Evolutionary conservation across 2,113 vertebrate genomes (phyloP).

Genomic region (Serinus canaria): DNA sequence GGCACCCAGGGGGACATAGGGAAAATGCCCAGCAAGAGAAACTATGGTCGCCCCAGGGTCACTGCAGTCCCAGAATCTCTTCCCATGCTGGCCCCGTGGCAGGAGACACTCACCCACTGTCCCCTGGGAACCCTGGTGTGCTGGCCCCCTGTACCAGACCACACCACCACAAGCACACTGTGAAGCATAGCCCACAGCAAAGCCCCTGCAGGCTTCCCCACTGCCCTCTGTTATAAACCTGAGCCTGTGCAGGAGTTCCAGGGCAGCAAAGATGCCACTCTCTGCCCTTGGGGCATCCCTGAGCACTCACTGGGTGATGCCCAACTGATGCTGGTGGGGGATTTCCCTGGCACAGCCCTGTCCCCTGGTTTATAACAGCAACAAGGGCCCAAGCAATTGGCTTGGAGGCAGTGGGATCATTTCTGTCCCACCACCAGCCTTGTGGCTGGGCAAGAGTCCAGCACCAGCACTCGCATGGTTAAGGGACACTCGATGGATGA

Average conservation of each 20-base stretch:
- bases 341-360: neutral
- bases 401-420: neutral
- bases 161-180: neutral
- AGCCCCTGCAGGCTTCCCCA: neutral
- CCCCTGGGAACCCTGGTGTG: neutral
- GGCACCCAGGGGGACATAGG: neutral
- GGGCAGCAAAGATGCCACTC: neutral
- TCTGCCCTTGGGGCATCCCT: neutral
- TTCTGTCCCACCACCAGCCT: neutral
- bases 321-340: accelerated
- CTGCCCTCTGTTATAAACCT: neutral
- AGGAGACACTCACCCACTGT: neutral
- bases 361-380: neutral
- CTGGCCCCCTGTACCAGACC: neutral
- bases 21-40: neutral
- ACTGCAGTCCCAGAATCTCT: neutral
- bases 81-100: accelerated
- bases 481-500: neutral
- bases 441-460: neutral
- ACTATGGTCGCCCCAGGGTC: neutral
- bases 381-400: neutral
- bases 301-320: neutral
- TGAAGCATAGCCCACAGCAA: neutral
- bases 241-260: neutral
- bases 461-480: accelerated